Evolutionary conservation across 2,113 vertebrate species (phyloP).

Genomic region (Lagopus leucura): DNA sequence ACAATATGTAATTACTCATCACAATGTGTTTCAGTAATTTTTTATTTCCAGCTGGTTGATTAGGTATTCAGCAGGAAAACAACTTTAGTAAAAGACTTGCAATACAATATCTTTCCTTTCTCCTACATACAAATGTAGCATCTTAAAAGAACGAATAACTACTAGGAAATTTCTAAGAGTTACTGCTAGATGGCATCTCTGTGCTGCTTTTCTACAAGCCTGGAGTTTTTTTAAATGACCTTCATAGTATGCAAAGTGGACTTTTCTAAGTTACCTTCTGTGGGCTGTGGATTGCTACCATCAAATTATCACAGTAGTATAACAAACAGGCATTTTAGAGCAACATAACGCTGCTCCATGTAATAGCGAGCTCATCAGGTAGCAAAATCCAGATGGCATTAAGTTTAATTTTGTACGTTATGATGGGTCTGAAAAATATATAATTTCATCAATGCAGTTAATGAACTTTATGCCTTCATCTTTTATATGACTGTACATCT

Average conservation of each 20-base stretch:
- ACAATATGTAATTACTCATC: background rate
- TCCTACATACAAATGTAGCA: background rate
- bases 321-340: background rate
- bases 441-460: background rate
- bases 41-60: background rate
- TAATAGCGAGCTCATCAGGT: background rate
- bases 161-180: constrained; percentile 57
- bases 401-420: background rate
- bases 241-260: constrained; percentile 37
- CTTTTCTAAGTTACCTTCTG: constrained; percentile 14
- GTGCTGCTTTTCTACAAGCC: constrained; percentile 62
- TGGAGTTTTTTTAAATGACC: constrained; percentile 58
- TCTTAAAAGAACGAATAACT: constrained; percentile 8
- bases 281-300: background rate
- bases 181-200: constrained; percentile 83
- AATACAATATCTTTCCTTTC: constrained; percentile 1
- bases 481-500: background rate
- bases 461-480: background rate
- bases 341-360: background rate
- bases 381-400: background rate
- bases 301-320: background rate
- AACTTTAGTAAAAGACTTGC: background rate
- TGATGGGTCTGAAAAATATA: background rate
- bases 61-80: background rate
- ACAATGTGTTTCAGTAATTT: constrained; percentile 23